A percentile compares a stretch with the other conserved stretches of the same genome.
These are phyloP conservation scores for Rhingia campestris DNA, from an alignment of 2,888 invertebrate genomes.

Conservation along the genomic window DNA sequence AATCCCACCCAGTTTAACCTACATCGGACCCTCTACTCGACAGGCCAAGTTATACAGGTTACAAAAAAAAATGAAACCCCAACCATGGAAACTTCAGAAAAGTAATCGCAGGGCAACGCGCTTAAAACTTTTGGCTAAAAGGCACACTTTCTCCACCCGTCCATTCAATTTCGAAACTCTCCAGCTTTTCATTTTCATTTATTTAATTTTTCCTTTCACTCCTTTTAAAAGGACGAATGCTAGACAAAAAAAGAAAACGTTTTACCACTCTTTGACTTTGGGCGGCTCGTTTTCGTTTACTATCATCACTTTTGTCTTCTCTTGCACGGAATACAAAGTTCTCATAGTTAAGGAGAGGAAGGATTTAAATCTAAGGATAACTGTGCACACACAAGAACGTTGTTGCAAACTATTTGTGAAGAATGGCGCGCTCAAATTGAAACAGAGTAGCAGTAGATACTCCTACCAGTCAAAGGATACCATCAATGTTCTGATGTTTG, in stretches of 20 bases:
- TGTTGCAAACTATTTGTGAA: slow-evolving; percentile 38
- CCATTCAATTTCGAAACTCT: background rate
- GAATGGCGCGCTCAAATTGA: slow-evolving; percentile 31
- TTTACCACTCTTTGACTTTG: slow-evolving; percentile 27
- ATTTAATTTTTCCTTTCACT: slow-evolving; percentile 35
- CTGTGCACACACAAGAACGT: slow-evolving; percentile 6
- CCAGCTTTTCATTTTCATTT: slow-evolving; percentile 22
- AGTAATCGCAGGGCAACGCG: slow-evolving; percentile 8
- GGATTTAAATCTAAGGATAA: background rate
- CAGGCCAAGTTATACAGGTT: background rate
- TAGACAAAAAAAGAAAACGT: slow-evolving; percentile 1
- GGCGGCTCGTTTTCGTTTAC: slow-evolving; percentile 21
- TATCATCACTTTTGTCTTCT: slow-evolving; percentile 5
- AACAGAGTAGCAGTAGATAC: slow-evolving; percentile 7
- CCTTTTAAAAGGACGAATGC: slow-evolving; percentile 5
- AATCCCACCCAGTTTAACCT: slow-evolving; percentile 2
- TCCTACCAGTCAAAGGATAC: slow-evolving; percentile 18
- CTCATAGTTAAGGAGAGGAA: background rate
- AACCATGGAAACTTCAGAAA: background rate
- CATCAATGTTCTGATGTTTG: slow-evolving; percentile 22
- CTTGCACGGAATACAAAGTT: background rate
- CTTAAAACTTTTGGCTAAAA: background rate
- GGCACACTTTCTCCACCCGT: background rate
- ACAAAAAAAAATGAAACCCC: background rate
- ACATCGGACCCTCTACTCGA: background rate